Evolutionary conservation across 2,888 invertebrate species (phyloP).

Genomic region (Dysmachus trigonus): DNA sequence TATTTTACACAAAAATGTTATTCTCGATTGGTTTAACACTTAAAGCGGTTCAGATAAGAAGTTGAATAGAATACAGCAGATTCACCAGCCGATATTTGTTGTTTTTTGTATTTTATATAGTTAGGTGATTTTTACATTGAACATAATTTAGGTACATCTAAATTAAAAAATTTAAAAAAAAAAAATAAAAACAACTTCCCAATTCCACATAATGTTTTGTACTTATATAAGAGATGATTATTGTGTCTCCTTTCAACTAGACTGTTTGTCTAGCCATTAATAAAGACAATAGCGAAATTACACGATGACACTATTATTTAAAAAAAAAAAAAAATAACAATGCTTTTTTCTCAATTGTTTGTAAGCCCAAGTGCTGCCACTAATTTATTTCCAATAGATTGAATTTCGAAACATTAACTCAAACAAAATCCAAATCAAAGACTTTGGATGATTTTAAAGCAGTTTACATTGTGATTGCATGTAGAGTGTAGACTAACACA

Average conservation of each 20-base stretch:
- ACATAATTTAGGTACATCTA: conserved; percentile 12
- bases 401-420: not conserved
- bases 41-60: not conserved
- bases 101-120: conserved; percentile 15
- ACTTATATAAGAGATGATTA: conserved; percentile 16
- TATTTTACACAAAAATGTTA: not conserved
- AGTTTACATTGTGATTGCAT: conserved; percentile 13
- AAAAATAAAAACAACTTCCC: conserved; percentile 3
- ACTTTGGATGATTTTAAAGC: not conserved
- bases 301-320: not conserved
- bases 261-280: not conserved
- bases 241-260: not conserved
- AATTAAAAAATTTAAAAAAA: not conserved
- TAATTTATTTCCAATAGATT: not conserved
- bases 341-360: not conserved
- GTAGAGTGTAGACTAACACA: conserved; percentile 5
- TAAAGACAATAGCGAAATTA: not conserved
- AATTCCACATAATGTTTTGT: conserved; percentile 16
- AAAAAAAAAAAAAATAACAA: not conserved
- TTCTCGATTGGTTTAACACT: not conserved
- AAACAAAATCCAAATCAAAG: not conserved
- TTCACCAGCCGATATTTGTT: not conserved
- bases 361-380: not conserved
- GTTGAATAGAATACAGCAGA: not conserved
- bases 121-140: conserved; percentile 27